Conservation (phyloP, 2,888 invertebrate species). For the Leptinotarsa peninsularis region DNA sequence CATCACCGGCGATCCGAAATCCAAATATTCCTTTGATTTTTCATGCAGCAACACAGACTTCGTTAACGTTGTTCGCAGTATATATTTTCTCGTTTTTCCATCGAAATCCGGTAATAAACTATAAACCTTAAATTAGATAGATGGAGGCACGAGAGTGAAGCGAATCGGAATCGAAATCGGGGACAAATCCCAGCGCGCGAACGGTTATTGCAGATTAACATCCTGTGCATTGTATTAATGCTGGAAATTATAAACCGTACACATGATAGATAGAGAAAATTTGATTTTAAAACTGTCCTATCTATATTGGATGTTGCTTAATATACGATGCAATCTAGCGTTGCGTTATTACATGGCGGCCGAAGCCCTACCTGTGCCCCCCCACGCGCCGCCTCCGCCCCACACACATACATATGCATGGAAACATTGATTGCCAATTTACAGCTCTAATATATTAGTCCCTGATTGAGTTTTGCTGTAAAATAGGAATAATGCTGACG, state of each 20-base stretch:
- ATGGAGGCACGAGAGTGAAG: slow-evolving; percentile 47
- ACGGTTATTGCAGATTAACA: slow-evolving; percentile 68
- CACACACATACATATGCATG: slow-evolving; percentile 66
- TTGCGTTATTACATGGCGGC: slow-evolving; percentile 64
- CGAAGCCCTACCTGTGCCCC: slow-evolving; percentile 49
- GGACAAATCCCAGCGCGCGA: slow-evolving; percentile 63
- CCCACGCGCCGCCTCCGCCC: slow-evolving; percentile 36
- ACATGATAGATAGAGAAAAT: slow-evolving; percentile 67
- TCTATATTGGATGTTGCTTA: slow-evolving; percentile 67
- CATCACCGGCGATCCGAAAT: slow-evolving; percentile 17
- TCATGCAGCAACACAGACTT: slow-evolving; percentile 34
- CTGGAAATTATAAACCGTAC: slow-evolving; percentile 67
- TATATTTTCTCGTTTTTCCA: slow-evolving; percentile 42
- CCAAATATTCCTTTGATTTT: slow-evolving; percentile 41
- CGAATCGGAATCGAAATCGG: slow-evolving; percentile 54
- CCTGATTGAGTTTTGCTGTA: slow-evolving; percentile 69
- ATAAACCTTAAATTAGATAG: slow-evolving; percentile 62
- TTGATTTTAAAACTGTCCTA: slow-evolving; percentile 68
- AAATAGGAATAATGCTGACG: slow-evolving; percentile 69
- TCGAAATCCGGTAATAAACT: slow-evolving; percentile 49
- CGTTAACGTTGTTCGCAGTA: slow-evolving; percentile 34
- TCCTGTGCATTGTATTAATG: slow-evolving; percentile 67
- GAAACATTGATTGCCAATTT: slow-evolving; percentile 69
- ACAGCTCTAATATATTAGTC: slow-evolving; percentile 69
- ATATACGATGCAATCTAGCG: slow-evolving; percentile 68